Base-by-base conservation (phyloP, 2,797 vertebrate genomes). In the Craterocephalus amniculus region DNA sequence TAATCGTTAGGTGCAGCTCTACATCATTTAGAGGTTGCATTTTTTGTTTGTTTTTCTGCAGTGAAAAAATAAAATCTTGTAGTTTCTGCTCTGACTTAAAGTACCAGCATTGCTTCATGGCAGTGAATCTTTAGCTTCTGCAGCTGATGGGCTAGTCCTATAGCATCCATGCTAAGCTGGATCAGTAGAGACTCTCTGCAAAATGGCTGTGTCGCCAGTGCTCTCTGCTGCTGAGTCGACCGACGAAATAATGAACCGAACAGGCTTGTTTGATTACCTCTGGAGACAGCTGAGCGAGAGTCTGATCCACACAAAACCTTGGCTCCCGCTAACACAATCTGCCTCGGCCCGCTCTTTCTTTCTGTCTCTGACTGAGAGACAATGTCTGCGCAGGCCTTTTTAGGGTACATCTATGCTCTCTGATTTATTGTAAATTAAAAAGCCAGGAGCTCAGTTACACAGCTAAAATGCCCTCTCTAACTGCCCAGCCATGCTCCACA, bases 381-480 rank as follows among this genome's bases (percentile, higher is more conserved):
- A 35, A 70, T 67, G 72, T 89, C 85, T 86, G 71, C 38, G 11
- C 75, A 36, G 35, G 69, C 80, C 81, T 83, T 88, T 90, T 90
- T 80, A 84, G 83, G 83, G 80, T 85, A 77, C 86, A 89, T 91
- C 84, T 74, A 90, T 89, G 85, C 89, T 77, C 85, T 78, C 76
- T 92, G 88, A 92, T 92, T 92, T 90, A 91, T 91, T 65, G 79
- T 84, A 91, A 93, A 94, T 94, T 88, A 91, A 93, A 93, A 91
- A 86, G 85, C 89, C 80, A 57, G 87, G 84, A 89, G 88, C 85
- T 86, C 79, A 77, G 88, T 83, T 88, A 83, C 78, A 78, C 73
- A 24, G 86, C 80, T 92, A 76, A 92, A 92, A 92, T 86, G 83
- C 83, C 80, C 75, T 85, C 74, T 85, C 80, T 78, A 81, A 80